These are phyloP conservation scores for Hylaeus anthracinus DNA, from an alignment of 1,140 invertebrate genomes.

Conservation along the genomic window DNA sequence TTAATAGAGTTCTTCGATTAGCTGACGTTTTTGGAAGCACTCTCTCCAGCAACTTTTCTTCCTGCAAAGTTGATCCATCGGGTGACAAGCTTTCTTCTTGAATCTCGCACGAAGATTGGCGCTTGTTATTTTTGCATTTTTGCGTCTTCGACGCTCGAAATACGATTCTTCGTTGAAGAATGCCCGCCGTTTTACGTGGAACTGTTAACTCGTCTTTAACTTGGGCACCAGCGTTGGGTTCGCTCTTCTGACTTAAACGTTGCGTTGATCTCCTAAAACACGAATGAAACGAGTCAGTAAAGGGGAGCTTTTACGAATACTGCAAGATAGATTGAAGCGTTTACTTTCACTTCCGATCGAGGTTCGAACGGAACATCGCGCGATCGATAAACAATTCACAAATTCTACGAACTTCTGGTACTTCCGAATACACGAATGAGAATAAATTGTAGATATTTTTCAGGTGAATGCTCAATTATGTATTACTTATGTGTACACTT, in stretches of 20 bases:
- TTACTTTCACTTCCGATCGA: not conserved
- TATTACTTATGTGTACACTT: not conserved
- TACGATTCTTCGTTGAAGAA: conserved; percentile 9
- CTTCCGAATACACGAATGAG: not conserved
- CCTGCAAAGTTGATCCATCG: not conserved
- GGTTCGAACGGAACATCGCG: not conserved
- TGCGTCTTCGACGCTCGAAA: not conserved
- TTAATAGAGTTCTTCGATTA: not conserved
- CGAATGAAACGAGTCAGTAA: conserved; percentile 46
- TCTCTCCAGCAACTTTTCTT: not conserved
- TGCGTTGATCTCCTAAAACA: conserved; percentile 58
- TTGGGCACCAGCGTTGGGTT: not conserved
- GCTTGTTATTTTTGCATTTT: not conserved
- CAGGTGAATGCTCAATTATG: not conserved
- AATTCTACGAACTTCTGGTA: not conserved
- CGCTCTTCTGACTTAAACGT: conserved; percentile 5
- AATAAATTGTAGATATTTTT: not conserved
- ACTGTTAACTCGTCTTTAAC: not conserved
- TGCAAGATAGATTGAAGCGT: not conserved
- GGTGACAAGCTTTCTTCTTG: not conserved
- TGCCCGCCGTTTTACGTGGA: not conserved
- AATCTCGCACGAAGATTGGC: not conserved
- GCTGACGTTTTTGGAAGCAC: not conserved
- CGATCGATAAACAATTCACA: not conserved
- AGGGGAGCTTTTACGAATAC: not conserved